Evolutionary conservation across 2,797 vertebrate genomes (phyloP).

Genomic region (Chaetophractus vellerosus): DNA sequence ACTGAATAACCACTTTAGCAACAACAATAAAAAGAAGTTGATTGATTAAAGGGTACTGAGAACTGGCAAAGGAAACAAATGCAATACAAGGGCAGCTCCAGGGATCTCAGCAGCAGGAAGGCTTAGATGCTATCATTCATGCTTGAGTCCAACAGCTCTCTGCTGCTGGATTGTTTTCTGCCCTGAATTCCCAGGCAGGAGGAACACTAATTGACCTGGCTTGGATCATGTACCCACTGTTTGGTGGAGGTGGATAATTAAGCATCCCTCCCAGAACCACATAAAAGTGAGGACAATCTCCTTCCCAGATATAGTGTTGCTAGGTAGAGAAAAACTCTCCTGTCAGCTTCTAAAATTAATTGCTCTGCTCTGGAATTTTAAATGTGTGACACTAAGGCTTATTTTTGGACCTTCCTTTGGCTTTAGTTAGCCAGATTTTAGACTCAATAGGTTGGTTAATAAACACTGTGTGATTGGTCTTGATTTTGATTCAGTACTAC

Average conservation of each 20-base stretch:
- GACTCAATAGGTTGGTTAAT: background rate
- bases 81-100: background rate
- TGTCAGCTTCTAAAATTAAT: conserved; percentile 23
- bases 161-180: conserved; percentile 8
- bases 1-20: background rate
- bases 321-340: background rate
- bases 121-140: background rate
- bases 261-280: background rate
- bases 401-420: conserved; percentile 18
- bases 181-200: background rate
- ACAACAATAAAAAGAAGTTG: too few species aligned
- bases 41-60: background rate
- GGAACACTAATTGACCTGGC: background rate
- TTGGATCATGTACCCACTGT: background rate
- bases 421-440: conserved; percentile 26
- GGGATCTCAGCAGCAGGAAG: background rate
- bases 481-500: conserved; percentile 40
- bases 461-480: conserved; percentile 30
- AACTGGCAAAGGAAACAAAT: background rate
- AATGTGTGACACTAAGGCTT: background rate
- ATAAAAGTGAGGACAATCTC: background rate
- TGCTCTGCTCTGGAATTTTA: background rate
- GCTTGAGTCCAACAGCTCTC: background rate
- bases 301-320: background rate
- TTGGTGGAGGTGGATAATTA: background rate